These are phyloP conservation scores for Solea solea DNA, from an alignment of 2,113 vertebrate species.

Conservation along the genomic window DNA sequence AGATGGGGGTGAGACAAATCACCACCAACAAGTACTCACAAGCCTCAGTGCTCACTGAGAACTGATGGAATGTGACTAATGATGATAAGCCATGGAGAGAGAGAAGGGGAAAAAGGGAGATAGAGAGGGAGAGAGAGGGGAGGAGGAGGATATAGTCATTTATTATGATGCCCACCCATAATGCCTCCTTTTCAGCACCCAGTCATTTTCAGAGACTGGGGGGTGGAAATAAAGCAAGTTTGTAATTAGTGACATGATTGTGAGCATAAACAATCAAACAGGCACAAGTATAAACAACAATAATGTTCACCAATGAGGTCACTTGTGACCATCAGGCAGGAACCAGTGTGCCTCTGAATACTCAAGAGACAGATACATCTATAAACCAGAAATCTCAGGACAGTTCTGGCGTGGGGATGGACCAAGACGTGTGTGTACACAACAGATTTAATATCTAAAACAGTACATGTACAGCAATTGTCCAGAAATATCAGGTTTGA, in stretches of 20 bases:
- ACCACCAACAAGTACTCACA: slow-evolving; percentile 55
- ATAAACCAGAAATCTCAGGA: neutral
- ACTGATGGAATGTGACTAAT: slow-evolving; percentile 75
- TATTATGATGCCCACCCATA: slow-evolving; percentile 61
- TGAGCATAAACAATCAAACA: slow-evolving; percentile 44
- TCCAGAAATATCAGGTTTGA: too few relatives aligned
- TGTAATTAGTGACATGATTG: slow-evolving; percentile 63
- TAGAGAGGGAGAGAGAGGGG: neutral
- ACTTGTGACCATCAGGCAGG: neutral
- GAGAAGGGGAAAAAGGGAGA: slow-evolving; percentile 1
- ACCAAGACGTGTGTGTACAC: too few relatives aligned
- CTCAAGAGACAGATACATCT: too few relatives aligned
- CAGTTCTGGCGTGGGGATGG: neutral
- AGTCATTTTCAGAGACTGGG: slow-evolving; percentile 41
- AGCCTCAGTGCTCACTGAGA: slow-evolving; percentile 55
- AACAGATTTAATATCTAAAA: too few relatives aligned
- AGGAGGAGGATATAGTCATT: slow-evolving; percentile 44
- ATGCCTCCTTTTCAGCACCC: slow-evolving; percentile 52
- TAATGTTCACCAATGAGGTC: neutral
- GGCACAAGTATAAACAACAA: slow-evolving; percentile 10
- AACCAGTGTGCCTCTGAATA: neutral
- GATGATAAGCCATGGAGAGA: slow-evolving; percentile 55
- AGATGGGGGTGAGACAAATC: neutral
- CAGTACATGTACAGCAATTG: too few relatives aligned
- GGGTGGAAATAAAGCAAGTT: slow-evolving; percentile 43